Percentiles rank a stretch among this genome's conserved stretches.
These are phyloP conservation scores for Contarinia nasturtii DNA, from an alignment of 1,140 invertebrate genomes.

Conservation along the genomic window DNA sequence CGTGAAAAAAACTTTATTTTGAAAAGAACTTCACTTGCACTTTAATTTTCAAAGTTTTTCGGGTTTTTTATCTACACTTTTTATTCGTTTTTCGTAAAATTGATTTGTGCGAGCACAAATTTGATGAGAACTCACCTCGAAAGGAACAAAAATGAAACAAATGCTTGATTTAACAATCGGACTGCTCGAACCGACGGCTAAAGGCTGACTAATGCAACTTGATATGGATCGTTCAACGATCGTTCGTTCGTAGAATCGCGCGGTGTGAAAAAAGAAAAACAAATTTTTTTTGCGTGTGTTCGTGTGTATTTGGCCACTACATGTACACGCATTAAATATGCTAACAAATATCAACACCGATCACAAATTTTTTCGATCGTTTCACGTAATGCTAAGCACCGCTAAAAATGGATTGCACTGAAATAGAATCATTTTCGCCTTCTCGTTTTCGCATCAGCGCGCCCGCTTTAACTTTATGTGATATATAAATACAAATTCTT, in stretches of 20 bases:
- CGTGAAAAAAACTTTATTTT: no score
- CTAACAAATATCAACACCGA: neutral
- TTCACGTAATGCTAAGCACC: neutral
- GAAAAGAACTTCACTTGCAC: no score
- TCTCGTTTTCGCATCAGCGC: no score
- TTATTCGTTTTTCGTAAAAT: neutral
- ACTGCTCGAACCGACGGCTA: conserved; percentile 26
- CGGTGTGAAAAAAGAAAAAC: no score
- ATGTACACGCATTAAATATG: neutral
- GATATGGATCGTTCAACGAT: neutral
- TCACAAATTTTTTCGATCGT: neutral
- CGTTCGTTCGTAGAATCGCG: neutral
- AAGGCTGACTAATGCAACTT: conserved; percentile 25
- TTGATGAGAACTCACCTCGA: conserved; percentile 20
- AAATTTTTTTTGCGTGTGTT: no score
- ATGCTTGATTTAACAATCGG: conserved; percentile 21
- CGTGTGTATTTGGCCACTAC: no score
- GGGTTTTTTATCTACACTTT: no score
- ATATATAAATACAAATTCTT: no score
- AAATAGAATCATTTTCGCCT: conserved; percentile 2
- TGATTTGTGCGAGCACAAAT: neutral
- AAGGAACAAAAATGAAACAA: conserved; percentile 13
- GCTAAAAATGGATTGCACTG: conserved; percentile 5
- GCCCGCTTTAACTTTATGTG: no score
- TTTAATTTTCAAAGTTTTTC: no score